Evolutionary conservation across 2,113 vertebrate species (phyloP).

Genomic region (human (Homo sapiens)): GRCh38 chr5:12977501-12978000

Average conservation of each 20-base stretch:
- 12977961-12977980: not conserved
- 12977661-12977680: not conserved
- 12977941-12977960: not conserved
- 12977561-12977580: not conserved
- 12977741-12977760: not conserved
- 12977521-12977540: not conserved
- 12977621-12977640: not conserved
- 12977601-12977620: not conserved
- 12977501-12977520: not conserved
- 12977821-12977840: not conserved
- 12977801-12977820: not conserved
- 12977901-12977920: not conserved
- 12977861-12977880: not conserved
- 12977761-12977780: not conserved
- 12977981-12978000: not conserved
- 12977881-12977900: not conserved
- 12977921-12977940: not conserved
- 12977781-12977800: not conserved
- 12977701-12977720: not conserved
- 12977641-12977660: not conserved
- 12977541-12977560: not conserved
- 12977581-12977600: not conserved
- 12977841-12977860: not conserved
- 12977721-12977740: not conserved
- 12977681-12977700: not conserved